Evolutionary conservation across 2,888 invertebrate genomes (phyloP).

Genomic region (Terebella lapidaria): DNA sequence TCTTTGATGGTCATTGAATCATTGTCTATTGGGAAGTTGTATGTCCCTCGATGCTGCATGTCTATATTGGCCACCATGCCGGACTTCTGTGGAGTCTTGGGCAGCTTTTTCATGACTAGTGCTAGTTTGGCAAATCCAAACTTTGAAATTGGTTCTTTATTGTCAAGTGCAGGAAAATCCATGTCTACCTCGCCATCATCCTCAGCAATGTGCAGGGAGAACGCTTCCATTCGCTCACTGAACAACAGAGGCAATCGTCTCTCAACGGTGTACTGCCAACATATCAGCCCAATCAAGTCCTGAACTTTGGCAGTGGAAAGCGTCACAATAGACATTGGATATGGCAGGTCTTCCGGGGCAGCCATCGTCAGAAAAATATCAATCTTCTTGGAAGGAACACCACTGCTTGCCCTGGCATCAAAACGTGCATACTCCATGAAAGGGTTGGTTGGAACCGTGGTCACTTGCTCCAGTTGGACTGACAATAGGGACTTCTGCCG

Average conservation of each 20-base stretch:
- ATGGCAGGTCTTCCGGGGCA: conserved; percentile 72
- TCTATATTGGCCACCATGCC: conserved; percentile 40
- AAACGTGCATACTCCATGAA: conserved; percentile 86
- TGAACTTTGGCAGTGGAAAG: conserved; percentile 76
- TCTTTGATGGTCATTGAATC: conserved; percentile 37
- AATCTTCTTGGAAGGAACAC: conserved; percentile 75
- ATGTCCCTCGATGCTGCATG: neutral
- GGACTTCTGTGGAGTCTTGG: conserved; percentile 23
- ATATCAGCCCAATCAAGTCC: conserved; percentile 87
- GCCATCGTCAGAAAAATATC: conserved; percentile 87
- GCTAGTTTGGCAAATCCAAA: conserved; percentile 88
- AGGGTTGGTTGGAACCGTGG: conserved; percentile 75
- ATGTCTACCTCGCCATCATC: conserved; percentile 92
- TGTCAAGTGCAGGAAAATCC: conserved; percentile 87
- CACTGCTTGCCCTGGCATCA: conserved; percentile 72
- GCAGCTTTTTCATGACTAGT: conserved; percentile 66
- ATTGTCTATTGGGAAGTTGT: conserved; percentile 40
- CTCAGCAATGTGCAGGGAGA: conserved; percentile 88
- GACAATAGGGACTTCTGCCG: conserved; percentile 63
- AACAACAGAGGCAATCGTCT: conserved; percentile 60
- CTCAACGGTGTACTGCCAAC: conserved; percentile 61
- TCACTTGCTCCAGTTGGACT: conserved; percentile 71
- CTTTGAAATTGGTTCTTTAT: conserved; percentile 82
- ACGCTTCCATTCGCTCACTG: conserved; percentile 64
- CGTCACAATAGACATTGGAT: conserved; percentile 77